Evolutionary conservation across 1,140 invertebrate species (phyloP).

Genomic region (Diprion similis): DNA sequence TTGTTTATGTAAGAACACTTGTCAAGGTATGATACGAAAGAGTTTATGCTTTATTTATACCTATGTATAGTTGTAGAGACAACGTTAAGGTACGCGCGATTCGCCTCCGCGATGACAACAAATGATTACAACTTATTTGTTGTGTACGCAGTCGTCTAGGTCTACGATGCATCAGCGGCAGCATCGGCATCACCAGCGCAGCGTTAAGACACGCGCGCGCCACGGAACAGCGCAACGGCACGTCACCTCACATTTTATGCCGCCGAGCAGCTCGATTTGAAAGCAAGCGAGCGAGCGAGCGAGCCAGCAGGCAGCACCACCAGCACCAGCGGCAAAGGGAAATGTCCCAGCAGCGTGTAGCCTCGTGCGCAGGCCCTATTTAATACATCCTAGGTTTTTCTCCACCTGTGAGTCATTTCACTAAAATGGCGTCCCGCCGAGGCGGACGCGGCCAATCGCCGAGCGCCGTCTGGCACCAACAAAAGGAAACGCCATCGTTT

Average conservation of each 20-base stretch:
- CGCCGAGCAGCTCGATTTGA: slow-evolving; percentile 12
- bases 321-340: neutral
- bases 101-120: no score
- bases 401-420: slow-evolving; percentile 17
- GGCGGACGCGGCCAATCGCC: slow-evolving; percentile 12
- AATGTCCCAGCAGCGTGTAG: slow-evolving; percentile 6
- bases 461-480: slow-evolving; percentile 13
- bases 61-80: no score
- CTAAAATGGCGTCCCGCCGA: slow-evolving; percentile 14
- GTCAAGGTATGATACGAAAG: no score
- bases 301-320: no score
- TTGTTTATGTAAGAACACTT: no score
- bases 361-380: slow-evolving; percentile 14
- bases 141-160: no score
- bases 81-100: no score
- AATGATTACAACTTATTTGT: no score
- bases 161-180: slow-evolving; percentile 1
- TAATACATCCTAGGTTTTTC: slow-evolving; percentile 17
- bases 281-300: neutral
- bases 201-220: slow-evolving; percentile 14
- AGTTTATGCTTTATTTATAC: no score
- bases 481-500: slow-evolving; percentile 10
- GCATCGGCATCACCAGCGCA: neutral
- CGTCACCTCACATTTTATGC: slow-evolving; percentile 18
- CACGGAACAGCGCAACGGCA: slow-evolving; percentile 13